phyloP scores from a whole-genome alignment of 1,140 invertebrate species.

The Aporrectodea caliginosa region DNA sequence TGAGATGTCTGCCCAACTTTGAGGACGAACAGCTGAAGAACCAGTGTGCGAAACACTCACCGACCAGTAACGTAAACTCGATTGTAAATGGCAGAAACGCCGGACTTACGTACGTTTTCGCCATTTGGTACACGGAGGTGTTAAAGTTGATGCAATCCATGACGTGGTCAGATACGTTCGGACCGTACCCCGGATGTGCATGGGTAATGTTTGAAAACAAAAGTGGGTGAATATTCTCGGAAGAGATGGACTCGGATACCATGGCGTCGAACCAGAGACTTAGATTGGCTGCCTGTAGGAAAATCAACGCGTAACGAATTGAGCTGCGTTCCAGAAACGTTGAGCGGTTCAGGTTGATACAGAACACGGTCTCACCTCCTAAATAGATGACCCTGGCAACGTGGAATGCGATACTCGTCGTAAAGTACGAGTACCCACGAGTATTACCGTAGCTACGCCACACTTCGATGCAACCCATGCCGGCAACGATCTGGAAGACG shows the following conservation, averaged over 20 bases:
- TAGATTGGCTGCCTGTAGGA: conserved; percentile 18
- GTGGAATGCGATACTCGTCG: not conserved
- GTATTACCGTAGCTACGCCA: not conserved
- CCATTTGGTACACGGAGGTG: not conserved
- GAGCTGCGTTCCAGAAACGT: conserved; percentile 8
- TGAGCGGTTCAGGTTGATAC: not conserved
- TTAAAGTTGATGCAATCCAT: not conserved
- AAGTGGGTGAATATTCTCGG: not conserved
- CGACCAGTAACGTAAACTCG: not conserved
- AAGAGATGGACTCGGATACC: not conserved
- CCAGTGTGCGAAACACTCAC: not conserved
- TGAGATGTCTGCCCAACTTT: too few relatives aligned
- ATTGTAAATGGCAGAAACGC: not conserved
- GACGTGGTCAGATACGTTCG: not conserved
- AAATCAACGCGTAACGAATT: conserved; percentile 9
- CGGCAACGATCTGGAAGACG: not conserved
- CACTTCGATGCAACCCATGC: not conserved
- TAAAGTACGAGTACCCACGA: not conserved
- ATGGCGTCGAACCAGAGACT: conserved; percentile 11
- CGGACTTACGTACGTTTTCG: not conserved
- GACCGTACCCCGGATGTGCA: not conserved
- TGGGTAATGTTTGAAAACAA: not conserved
- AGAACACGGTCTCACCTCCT: conserved; percentile 9
- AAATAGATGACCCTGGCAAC: not conserved
- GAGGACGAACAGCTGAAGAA: not conserved